These are phyloP conservation scores for Actenoides lindsayi DNA, from an alignment of 2,113 vertebrate species.

Conservation along the genomic window DNA sequence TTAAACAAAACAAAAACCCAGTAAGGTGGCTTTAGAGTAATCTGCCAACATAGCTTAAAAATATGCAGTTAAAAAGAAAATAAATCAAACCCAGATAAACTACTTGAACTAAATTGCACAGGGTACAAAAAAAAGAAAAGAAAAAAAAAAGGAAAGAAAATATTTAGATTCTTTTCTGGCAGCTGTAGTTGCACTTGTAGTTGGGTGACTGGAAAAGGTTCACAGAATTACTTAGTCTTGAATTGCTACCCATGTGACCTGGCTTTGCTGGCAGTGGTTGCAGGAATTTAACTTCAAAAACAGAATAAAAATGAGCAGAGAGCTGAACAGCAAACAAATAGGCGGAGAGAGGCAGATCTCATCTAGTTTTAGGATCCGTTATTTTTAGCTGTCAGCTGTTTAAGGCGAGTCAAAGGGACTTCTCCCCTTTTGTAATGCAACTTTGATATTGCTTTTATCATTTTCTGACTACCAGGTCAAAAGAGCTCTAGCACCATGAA, in stretches of 20 bases:
- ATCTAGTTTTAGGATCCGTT: not conserved
- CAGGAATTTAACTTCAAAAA: slow-evolving; percentile 14
- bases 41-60: not conserved
- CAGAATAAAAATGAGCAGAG: not conserved
- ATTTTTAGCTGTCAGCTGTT: not conserved
- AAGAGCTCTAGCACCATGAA: not conserved
- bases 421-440: not conserved
- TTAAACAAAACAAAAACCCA: not conserved
- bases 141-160: not conserved
- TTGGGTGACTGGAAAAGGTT: not conserved
- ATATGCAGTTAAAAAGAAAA: not conserved
- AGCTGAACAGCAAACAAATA: not conserved
- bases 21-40: not conserved
- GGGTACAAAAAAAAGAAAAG: not conserved
- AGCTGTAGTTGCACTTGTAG: not conserved
- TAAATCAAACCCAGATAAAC: not conserved
- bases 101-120: not conserved
- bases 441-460: not conserved
- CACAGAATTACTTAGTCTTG: slow-evolving; percentile 6
- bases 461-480: not conserved
- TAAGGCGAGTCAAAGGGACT: not conserved
- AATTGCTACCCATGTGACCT: slow-evolving; percentile 4
- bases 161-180: not conserved
- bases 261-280: not conserved
- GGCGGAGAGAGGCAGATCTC: not conserved